Evolutionary conservation across 2,113 vertebrate genomes (phyloP), one percentile per base, ranked within the genome.

Genomic region (Corythaixoides concolor): DNA sequence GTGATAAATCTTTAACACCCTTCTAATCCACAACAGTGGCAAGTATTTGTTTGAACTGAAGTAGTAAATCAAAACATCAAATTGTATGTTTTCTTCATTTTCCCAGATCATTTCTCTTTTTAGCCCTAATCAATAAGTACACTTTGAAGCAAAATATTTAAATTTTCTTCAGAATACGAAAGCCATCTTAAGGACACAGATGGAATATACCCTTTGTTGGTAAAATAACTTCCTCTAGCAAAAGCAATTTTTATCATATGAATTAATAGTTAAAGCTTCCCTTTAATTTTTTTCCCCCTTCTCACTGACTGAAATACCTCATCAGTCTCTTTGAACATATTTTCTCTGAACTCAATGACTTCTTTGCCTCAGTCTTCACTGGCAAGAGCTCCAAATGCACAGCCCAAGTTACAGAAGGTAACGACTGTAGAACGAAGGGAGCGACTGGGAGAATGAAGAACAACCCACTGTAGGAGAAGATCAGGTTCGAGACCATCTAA

Each of bases 261-360:
- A 93, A 78, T 88, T 63, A 77, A 28, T 47, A 89, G 4, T 37
- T 76, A 91, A 32, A 74, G 18, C 66, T 62, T 49, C n/a, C 21
- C 6, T 66, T 20, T 83, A 35, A 41, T 55, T 67, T 87, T 87
- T 85, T 5, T 12, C 3, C 5, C 11, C 4, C 2, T n/a, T 77
- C 37, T 43, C 4, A 3, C 11, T 96, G 92, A 98, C 93, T 97
- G 16, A 97, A 97, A 97, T 90, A 92, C 50, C 66, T 75, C 94
- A 97, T 97, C 93, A 22, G 80, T 89, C 68, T 94, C 26, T 93
- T 96, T 81, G 85, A 88, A 73, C 17, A 49, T 28, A 81, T 9
- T 70, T 5, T 85, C 30, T 89, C 32, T 91, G 83, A 92, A 84
- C 27, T n/a, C n/a, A n/a, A n/a, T n/a, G n/a, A n/a, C n/a, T n/a